Base-by-base conservation (phyloP, 2,113 vertebrate species). In the Phalacrocorax aristotelis region DNA sequence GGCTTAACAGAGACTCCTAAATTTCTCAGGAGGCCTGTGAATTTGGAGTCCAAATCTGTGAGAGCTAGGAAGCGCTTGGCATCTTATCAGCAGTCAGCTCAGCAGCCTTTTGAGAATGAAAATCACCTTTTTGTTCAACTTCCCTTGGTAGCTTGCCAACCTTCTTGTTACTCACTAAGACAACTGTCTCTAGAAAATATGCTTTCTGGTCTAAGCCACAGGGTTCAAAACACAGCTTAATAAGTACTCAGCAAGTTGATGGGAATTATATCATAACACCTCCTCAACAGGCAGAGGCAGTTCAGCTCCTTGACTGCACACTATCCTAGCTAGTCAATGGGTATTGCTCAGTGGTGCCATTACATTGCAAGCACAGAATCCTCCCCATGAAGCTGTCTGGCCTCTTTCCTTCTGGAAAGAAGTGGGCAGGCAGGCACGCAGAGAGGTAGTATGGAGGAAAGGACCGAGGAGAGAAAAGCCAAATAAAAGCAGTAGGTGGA, bases 91-190 rank as follows among this genome's bases (percentile, higher is more conserved):
- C 55, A 86, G 65, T 61, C 78, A 94, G 84, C 48, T 93, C 13
- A 3, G 87, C 75, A 77, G 89, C 34, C 89, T 89, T 91, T 15
- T 1, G 90, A 95, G 90, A 91, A 79, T 11, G 27, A 77, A 91
- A 90, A 95, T 89, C 94, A 90, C 64, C 72, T 96, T 97, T 94
- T 81, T 66, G 75, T 90, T 95, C 78, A 60, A 30, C 52, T 91
- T 89, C 29, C 29, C 78, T 72, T 77, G 80, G 72, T 71, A 93
- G 69, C n/a, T 72, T 93, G 87, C 82, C 91, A 95, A 29, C 57
- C 34, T 86, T 71, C 90, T 88, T 60, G 51, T 70, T 90, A 83
- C 68, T 85, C 26, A 46, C 55, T 52, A 48, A 78, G 65, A 74
- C 78, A 94, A 48, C 68, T 76, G 54, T 52, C 65, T 95, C 58